Evolutionary conservation across 1,140 invertebrate species (phyloP), one percentile per base, ranked within the genome.

Genomic region (Drosophila aff.): DNA sequence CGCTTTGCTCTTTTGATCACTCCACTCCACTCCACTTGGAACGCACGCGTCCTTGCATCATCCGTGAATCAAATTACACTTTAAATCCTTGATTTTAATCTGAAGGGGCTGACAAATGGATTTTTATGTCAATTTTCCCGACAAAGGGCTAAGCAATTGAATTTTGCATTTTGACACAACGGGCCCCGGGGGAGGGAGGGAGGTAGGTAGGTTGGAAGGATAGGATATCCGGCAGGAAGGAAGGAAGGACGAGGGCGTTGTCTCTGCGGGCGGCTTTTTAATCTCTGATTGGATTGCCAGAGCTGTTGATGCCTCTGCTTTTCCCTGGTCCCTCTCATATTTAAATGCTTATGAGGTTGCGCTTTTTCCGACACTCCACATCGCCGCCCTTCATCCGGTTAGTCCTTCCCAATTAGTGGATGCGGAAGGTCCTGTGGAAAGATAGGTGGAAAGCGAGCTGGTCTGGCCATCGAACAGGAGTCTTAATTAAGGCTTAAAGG

Each of bases 61-160:
- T 76, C 41, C 82, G 78, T 92, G 90, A 90, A 92, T 92, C 90
- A 92, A 92, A 92, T 92, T 92, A 92, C 90, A 92, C 79, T 92
- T 92, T 86, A 92, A 92, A 87, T 92, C 90, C 90, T 92, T 92
- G 90, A 92, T 92, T 92, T 81, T 91, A 91, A 92, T 92, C 90
- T 90, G 90, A 92, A 86, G 90, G 90, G 90, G 90, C 90, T 92
- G 90, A 92, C 90, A 92, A 92, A 92, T 92, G 90, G 90, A 92
- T 92, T 91, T 79, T 67, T 78, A 72, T 91, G 89, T 91, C 82
- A 91, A 87, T 87, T 91, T 84, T 11, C 52, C 53, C 21, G 52
- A 74, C 67, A 61, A 91, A 82, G 83, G 79, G 75, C 65, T 64
- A 76, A 85, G 72, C 85, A 92, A 92, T 92, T 92, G 90, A 92